phyloP scores from a whole-genome alignment of 2,888 invertebrate species.

The Xanthorhoe designata region DNA sequence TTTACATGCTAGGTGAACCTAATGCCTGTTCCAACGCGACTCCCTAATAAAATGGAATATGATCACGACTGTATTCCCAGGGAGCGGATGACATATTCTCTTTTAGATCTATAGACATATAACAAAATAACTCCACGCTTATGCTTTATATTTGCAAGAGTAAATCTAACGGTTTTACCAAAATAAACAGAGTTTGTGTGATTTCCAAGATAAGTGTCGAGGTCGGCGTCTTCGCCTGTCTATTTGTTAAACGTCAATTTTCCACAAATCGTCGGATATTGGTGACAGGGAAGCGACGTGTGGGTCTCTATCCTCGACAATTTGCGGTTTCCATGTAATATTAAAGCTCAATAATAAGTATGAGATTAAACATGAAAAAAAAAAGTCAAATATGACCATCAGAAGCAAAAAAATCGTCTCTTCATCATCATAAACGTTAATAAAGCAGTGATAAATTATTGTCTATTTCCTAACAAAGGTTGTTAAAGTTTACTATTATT shows the following conservation, averaged over 20 bases:
- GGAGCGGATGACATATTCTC: too few species aligned
- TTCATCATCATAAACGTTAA: too few species aligned
- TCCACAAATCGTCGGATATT: conserved; percentile 67
- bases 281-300: conserved; percentile 64
- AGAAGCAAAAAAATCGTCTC: too few species aligned
- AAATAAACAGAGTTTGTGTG: background rate
- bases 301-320: conserved; percentile 9
- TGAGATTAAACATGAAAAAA: background rate
- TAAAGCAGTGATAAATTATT: too few species aligned
- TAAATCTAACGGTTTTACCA: background rate
- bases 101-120: background rate
- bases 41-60: too few species aligned
- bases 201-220: conserved; percentile 46
- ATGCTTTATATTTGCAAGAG: background rate
- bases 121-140: background rate
- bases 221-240: conserved; percentile 49
- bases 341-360: background rate
- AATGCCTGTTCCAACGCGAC: too few species aligned
- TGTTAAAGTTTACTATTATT: background rate
- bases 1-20: too few species aligned
- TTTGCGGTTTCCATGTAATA: conserved; percentile 13
- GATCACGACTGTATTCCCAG: too few species aligned
- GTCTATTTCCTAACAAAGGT: too few species aligned
- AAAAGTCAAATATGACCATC: too few species aligned
- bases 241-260: conserved; percentile 66